phyloP scores from a whole-genome alignment of 2,797 vertebrate species.

The Argyrosomus regius region DNA sequence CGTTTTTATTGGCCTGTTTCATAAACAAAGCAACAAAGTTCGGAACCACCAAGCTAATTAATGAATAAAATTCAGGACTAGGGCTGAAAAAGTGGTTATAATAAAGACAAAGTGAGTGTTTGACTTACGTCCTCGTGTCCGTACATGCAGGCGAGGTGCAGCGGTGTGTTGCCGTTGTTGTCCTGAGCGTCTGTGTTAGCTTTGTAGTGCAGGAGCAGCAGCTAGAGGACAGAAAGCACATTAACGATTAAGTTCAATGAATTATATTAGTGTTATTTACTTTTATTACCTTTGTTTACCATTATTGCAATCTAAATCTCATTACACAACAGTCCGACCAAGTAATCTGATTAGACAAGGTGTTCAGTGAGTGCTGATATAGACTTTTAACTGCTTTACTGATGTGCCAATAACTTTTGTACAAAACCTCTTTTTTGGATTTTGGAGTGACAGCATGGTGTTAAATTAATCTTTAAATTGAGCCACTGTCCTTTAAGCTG shows the following conservation, averaged over 20 bases:
- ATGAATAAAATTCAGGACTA: too few relatives aligned
- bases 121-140: constrained; percentile 96
- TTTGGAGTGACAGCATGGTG: too few relatives aligned
- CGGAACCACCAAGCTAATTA: too few relatives aligned
- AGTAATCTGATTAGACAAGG: too few relatives aligned
- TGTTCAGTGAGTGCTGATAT: too few relatives aligned
- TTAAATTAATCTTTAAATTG: too few relatives aligned
- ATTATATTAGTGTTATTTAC: neutral
- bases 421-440: too few relatives aligned
- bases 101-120: neutral
- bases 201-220: constrained; percentile 95
- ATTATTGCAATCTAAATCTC: neutral
- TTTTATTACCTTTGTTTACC: neutral
- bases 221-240: constrained; percentile 71
- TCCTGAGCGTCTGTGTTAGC: constrained; percentile 91
- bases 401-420: too few relatives aligned
- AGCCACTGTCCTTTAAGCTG: too few relatives aligned
- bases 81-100: neutral
- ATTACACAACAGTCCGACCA: too few relatives aligned
- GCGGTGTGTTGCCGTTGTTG: constrained; percentile 93
- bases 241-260: neutral
- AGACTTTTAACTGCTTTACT: too few relatives aligned
- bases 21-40: too few relatives aligned
- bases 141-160: constrained; percentile 95
- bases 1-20: neutral